Conservation (phyloP, 2,113 vertebrate genomes). For the Leucosticte australis region DNA sequence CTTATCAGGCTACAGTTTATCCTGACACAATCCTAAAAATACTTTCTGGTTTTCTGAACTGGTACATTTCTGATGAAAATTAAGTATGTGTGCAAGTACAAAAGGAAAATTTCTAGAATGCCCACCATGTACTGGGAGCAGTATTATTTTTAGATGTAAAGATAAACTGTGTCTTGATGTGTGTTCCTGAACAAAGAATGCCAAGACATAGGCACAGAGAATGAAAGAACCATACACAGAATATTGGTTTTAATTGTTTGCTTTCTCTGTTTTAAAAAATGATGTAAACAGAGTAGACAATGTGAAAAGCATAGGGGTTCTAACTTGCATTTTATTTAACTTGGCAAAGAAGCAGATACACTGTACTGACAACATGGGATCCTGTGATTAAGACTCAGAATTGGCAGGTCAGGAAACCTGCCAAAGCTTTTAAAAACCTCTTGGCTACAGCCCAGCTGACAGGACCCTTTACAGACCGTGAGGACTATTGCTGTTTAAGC, state of each 20-base stretch:
- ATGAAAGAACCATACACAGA: background rate
- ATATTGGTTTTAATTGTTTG: background rate
- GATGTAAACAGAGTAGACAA: background rate
- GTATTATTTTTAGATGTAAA: background rate
- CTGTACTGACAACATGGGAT: background rate
- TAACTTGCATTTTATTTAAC: background rate
- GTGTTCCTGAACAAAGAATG: background rate
- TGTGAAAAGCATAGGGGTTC: background rate
- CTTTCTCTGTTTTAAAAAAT: background rate
- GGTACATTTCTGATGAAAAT: background rate
- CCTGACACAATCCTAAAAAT: background rate
- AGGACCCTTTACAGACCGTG: background rate
- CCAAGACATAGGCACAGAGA: background rate
- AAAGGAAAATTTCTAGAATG: background rate
- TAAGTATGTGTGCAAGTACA: background rate
- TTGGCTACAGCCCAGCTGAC: background rate
- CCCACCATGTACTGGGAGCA: background rate
- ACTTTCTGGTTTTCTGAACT: background rate
- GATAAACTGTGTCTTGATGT: background rate
- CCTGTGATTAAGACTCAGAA: background rate
- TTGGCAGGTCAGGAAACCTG: background rate
- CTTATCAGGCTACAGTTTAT: background rate
- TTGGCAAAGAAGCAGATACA: background rate
- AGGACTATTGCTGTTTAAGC: background rate
- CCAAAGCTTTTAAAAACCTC: conserved; percentile 10